Evolutionary conservation across 2,113 vertebrate genomes (phyloP), one percentile per base, ranked within the genome.

Genomic region (Saguinus midas): DNA sequence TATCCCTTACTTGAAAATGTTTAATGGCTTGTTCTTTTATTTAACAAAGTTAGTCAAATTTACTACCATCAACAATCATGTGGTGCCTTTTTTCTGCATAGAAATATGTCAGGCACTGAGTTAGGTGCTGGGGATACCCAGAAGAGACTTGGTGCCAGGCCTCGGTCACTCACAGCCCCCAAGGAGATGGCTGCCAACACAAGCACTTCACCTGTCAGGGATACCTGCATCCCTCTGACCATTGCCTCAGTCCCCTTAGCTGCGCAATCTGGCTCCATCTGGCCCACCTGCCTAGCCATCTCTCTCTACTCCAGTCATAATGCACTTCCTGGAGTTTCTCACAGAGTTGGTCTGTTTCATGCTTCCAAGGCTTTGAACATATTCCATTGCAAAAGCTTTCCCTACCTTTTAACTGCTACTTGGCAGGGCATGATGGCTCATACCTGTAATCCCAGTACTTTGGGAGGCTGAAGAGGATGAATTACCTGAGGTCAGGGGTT

Each of bases 41-140:
- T 72, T 68, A 94, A 35, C 18, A 43, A 95, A 43, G 45, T 27
- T 12, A 61, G 43, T 95, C 72, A 93, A 76, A 80, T 87, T 79
- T 88, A 58, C 45, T 23, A 40, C 43, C 35, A 40, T 50, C 70
- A 81, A n/a, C 13, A n/a, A 81, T 68, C 29, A 92, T 3, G 66
- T 32, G 43, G 58, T 21, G 17, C 13, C 13, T 14, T 85, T 66
- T 52, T 86, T 50, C 72, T 52, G 8, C 81, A 85, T 1, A 95
- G n/a, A 82, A 43, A 40, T 7, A 55, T 6, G 21, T 5, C 25
- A 43, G n/a, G 50, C 40, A 83, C 45, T 79, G 45, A 94, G 32
- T 5, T 3, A 40, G 27, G 58, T 64, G 48, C 64, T 82, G 14
- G 45, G 57, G 43, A 43, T 20, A 35, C 52, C 6, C 57, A 37